These are phyloP conservation scores for Neosilurus hyrtlii DNA, from an alignment of 2,797 vertebrate genomes.

Conservation along the genomic window DNA sequence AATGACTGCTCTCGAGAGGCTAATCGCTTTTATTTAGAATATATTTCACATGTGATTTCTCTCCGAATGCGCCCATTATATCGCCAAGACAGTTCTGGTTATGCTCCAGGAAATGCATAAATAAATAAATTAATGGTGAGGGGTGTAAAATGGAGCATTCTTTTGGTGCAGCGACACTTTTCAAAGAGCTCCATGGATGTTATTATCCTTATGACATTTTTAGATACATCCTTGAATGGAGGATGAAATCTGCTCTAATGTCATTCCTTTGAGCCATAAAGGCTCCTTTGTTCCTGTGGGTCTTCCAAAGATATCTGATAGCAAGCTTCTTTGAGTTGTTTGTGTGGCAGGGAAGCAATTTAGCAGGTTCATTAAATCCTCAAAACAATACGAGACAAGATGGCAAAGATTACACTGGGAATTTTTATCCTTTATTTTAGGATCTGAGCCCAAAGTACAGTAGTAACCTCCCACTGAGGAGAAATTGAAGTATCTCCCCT, in stretches of 20 bases:
- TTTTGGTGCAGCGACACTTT: not conserved
- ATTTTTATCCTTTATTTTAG: constrained; percentile 38
- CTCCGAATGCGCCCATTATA: not conserved
- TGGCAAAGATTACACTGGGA: constrained; percentile 48
- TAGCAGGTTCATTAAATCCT: constrained; percentile 42
- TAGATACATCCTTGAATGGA: not conserved
- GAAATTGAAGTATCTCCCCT: constrained; percentile 74
- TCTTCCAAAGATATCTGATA: constrained; percentile 23
- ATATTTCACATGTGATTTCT: not conserved
- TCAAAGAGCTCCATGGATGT: constrained; percentile 7
- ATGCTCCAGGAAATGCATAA: not conserved
- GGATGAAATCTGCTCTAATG: constrained; percentile 3
- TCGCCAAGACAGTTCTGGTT: not conserved
- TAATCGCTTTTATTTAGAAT: not conserved
- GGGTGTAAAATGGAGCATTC: not conserved
- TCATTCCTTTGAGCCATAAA: constrained; percentile 29
- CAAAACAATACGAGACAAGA: constrained; percentile 43
- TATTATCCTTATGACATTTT: constrained; percentile 33
- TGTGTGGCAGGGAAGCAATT: not conserved
- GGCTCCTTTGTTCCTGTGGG: constrained; percentile 7
- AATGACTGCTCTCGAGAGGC: constrained; percentile 26
- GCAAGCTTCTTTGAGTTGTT: constrained; percentile 15
- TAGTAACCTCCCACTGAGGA: constrained; percentile 67
- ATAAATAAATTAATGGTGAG: not conserved
- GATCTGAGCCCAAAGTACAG: constrained; percentile 59